Base-by-base conservation (phyloP, 2,888 invertebrate species). In the Schrankia costaestrigalis region DNA sequence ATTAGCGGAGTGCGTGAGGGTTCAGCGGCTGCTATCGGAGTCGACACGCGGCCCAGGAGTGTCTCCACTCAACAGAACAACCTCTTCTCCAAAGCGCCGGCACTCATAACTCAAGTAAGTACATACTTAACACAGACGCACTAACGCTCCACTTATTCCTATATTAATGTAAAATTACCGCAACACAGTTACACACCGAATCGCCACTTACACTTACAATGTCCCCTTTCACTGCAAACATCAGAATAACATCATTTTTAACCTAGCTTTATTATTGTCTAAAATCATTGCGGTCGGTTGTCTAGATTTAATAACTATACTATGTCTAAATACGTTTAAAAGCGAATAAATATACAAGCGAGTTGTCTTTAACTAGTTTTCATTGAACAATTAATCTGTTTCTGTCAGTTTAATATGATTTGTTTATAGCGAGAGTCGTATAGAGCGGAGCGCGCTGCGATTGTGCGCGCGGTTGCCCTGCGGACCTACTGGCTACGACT, bases 161-260 rank as follows among this genome's bases (percentile, higher is more conserved):
- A 50, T 48, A 67, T 39, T 61, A 64, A n/a, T n/a, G n/a, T 57
- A 49, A 58, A 60, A 55, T 57, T 56, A 70, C 60, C 47, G 46
- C 57, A 64, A 58, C 65, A 78, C 73, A 75, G 65, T 73, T 71
- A 71, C 63, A 65, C 64, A 67, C 68, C 60, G 60, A 66, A 63
- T 52, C 57, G 61, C 57, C 55, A 69, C 63, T 64, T 55, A 62
- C 55, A 69, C 63, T 64, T 55, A 62, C 60, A 65, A 64, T 59
- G 64, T 57, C 70, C 69, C 78, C 84, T 85, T 84, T 85, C 85
- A 84, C 84, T 78, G 54, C 65, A 71, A 69, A 72, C 71, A 71
- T 70, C 60, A 68, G 65, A 68, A 63, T 64, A 68, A 66, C 63
- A 56, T 44, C 14, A 29, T 60, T 63, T 59, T 56, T 62, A 69